Evolutionary conservation across 2,888 invertebrate species (phyloP), one percentile per base, ranked within the genome.

Genomic region (Epinotia demarniana): DNA sequence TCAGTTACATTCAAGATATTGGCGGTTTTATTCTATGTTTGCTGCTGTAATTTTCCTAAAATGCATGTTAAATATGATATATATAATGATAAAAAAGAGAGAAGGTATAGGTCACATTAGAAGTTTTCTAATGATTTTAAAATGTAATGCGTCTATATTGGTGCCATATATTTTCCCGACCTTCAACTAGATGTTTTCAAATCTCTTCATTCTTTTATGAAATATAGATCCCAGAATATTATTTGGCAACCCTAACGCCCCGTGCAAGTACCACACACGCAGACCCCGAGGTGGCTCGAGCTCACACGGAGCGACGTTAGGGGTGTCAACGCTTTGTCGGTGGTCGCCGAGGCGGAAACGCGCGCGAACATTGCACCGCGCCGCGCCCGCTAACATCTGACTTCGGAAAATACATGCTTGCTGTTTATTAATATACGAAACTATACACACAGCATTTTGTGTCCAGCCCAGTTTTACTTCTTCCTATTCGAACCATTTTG

Each of bases 291-390:
- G 68, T 68, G 67, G 67, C 67, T 57, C 68, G 43, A 19, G 68
- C 68, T 58, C 81, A 83, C 84, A 83, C 80, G 83, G 85, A 81
- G 82, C 83, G 84, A 85, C 87, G 88, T 88, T 87, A 91, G 89
- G 90, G 91, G 89, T 90, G 90, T 89, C 88, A 85, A 82, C 84
- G 81, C 83, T 89, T 91, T 92, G 91, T 92, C 83, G 81, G 84
- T 81, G 88, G 78, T 82, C 89, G 85, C 81, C 85, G 87, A 84
- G 78, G 89, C 88, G 90, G 89, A 92, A 93, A 89, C 87, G 53
- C 83, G 83, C 76, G 81, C 81, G 82, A 77, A 79, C 84, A 88
- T 90, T 91, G 89, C 90, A 89, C 90, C 91, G 83, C 91, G 91
- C 76, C 70, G 70, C 75, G 76, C 64, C 39, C 58, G 60, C 66